Conservation (phyloP, 1,140 invertebrate genomes). For the fruit fly (Drosophila melanogaster) region Release_6_plus_ISO1_MT NT_033777.3:18792001-18792500, state of each 20-base stretch:
- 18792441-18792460: constrained; percentile 3
- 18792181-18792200: constrained; percentile 31
- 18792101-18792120: constrained; percentile 38
- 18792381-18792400: constrained; percentile 39
- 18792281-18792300: constrained; percentile 7
- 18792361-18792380: constrained; percentile 35
- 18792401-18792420: constrained; percentile 73
- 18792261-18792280: constrained; percentile 33
- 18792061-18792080: constrained; percentile 47
- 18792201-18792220: constrained; percentile 38
- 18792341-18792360: constrained; percentile 11
- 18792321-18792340: constrained; percentile 33
- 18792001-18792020: constrained; percentile 31
- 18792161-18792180: constrained; percentile 56
- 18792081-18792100: constrained; percentile 31
- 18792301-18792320: constrained; percentile 27
- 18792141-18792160: constrained; percentile 45
- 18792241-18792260: constrained; percentile 22
- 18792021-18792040: constrained; percentile 48
- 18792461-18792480: constrained; percentile 24
- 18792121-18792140: constrained; percentile 1
- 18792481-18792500: constrained; percentile 42
- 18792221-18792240: constrained; percentile 14
- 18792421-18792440: constrained; percentile 55
- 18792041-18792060: constrained; percentile 69